A percentile compares a stretch with the other conserved stretches of the same genome.
Conservation (phyloP, 2,797 vertebrate species). For the Pogoniulus pusillus region DNA sequence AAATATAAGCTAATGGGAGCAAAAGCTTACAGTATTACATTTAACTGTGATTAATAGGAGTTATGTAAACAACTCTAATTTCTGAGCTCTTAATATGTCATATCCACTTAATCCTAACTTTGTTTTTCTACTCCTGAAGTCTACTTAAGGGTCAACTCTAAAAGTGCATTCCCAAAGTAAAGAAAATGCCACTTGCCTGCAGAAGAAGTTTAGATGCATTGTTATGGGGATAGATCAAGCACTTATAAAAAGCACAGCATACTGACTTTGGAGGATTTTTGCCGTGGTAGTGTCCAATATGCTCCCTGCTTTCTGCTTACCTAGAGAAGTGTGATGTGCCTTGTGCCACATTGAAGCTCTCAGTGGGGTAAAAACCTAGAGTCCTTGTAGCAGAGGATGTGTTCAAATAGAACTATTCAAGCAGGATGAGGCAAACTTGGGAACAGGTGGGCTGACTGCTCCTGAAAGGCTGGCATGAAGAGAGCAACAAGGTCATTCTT, state of each 20-base stretch:
- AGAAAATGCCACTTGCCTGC: background rate
- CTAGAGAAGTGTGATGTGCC: background rate
- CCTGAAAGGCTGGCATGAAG: rapidly evolving
- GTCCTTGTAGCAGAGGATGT: rapidly evolving
- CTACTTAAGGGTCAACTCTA: background rate
- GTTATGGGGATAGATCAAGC: background rate
- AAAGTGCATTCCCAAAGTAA: background rate
- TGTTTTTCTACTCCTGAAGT: background rate
- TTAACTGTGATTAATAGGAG: background rate
- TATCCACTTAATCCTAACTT: background rate
- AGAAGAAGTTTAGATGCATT: background rate
- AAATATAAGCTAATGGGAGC: background rate
- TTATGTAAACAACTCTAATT: background rate
- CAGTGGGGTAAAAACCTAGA: rapidly evolving
- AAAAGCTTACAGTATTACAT: background rate
- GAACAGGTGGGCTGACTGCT: rapidly evolving
- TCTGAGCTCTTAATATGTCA: background rate
- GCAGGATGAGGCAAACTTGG: background rate
- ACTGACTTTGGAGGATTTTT: background rate
- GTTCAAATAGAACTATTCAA: background rate
- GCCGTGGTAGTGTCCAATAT: background rate
- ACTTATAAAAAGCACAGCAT: rapidly evolving
- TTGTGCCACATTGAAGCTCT: rapidly evolving
- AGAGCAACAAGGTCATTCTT: too few species aligned
- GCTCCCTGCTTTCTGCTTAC: rapidly evolving